Percentiles rank a stretch among this genome's conserved stretches.
Conservation (phyloP, 2,888 invertebrate species). For the Stenodera caucasica region DNA sequence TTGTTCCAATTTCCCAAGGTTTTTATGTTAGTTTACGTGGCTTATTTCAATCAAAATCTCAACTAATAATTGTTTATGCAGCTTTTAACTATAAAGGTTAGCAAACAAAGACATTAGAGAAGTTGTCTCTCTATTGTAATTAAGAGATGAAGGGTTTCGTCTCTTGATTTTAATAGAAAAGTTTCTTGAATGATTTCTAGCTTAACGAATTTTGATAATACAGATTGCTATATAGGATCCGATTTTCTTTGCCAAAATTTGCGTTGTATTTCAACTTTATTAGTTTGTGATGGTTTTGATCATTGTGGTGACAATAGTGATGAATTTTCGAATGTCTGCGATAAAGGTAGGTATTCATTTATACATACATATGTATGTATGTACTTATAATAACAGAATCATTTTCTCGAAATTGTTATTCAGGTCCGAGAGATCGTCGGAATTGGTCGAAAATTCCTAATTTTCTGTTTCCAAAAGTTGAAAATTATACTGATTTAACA, state of each 20-base stretch:
- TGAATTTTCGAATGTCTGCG: slow-evolving; percentile 63
- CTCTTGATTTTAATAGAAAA: no score
- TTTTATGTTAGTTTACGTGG: slow-evolving; percentile 72
- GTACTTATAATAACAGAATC: not conserved
- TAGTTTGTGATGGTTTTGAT: slow-evolving; percentile 75
- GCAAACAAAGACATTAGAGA: not conserved
- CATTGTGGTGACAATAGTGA: slow-evolving; percentile 76
- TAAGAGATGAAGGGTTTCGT: no score
- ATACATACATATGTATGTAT: not conserved
- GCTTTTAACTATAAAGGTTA: slow-evolving; percentile 71
- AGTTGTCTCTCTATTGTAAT: no score
- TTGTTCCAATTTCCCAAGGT: slow-evolving; percentile 65
- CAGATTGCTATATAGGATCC: slow-evolving; percentile 68
- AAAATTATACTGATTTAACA: slow-evolving; percentile 66
- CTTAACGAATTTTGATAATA: not conserved
- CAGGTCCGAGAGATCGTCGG: slow-evolving; percentile 63
- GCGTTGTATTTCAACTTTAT: slow-evolving; percentile 67
- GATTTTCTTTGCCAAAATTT: slow-evolving; percentile 73
- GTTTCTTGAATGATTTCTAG: no score
- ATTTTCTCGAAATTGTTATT: no score
- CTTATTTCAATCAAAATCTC: slow-evolving; percentile 64
- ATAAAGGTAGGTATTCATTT: slow-evolving; percentile 51
- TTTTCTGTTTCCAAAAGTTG: slow-evolving; percentile 71
- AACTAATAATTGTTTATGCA: slow-evolving; percentile 69
- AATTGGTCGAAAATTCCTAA: slow-evolving; percentile 71